Evolutionary conservation across 2,113 vertebrate species (phyloP), one percentile per base, ranked within the genome.

Genomic region (Erpornis zantholeuca): DNA sequence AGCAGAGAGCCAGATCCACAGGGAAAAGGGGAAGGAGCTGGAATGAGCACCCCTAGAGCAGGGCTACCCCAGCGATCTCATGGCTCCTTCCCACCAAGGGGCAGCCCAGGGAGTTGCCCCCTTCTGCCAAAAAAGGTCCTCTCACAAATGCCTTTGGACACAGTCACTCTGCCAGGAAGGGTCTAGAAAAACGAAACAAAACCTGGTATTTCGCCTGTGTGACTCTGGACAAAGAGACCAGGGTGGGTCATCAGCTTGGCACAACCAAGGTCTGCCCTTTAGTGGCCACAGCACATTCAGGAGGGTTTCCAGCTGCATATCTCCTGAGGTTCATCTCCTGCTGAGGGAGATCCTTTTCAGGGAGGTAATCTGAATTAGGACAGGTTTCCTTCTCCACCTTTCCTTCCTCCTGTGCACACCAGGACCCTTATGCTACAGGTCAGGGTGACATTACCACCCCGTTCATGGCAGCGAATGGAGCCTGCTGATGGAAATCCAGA

Each of bases 71-170:
- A 68, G 3, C 0, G 0, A 35, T 31, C 64, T 69, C 84, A 77
- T 0, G 0, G n/a, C 78, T 79, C 65, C 82, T 90, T 66, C 75
- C 79, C 82, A 59, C 13, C 64, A 36, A 66, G 22, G 7, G 14
- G 44, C 38, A 87, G 42, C 16, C 19, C 7, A 49, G 53, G 33
- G 12, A 75, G 33, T 4, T 23, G 53, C 23, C 60, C 33, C 9
- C 15, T 45, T 73, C 29, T 45, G 94, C 82, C 94, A 96, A 76
- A 82, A 93, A 94, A 80, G 85, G 88, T 94, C 86, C 66, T 86
- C 57, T 72, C 79, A 60, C 5, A 3, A 85, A 70, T 3, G 42
- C 50, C 63, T 86, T 76, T 56, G 71, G 80, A 73, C 86, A 92
- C 79, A 96, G 88, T 61, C 54, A 3, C 42, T 83, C 82, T 44